phyloP scores from a whole-genome alignment of 53 echinoderm and acorn worm genomes.

The Henricia sp. region DNA sequence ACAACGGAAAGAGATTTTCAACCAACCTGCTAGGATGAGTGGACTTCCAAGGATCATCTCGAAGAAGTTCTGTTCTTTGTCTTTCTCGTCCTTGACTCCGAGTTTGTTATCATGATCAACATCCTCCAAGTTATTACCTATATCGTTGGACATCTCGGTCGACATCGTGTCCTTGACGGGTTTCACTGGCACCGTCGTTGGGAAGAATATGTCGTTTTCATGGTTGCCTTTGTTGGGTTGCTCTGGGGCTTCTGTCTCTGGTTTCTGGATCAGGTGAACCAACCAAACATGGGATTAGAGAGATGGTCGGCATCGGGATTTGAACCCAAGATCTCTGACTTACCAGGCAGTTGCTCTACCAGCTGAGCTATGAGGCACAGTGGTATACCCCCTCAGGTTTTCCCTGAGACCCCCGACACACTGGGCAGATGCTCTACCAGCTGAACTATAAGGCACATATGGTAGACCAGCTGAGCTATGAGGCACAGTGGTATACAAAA shows the following conservation, averaged over 20 bases:
- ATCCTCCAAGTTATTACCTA: neutral
- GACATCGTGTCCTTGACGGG: neutral
- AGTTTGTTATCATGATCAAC: slow-evolving; percentile 11
- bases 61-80: slow-evolving; percentile 61
- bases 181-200: slow-evolving; percentile 13
- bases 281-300: too few relatives aligned
- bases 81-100: slow-evolving; percentile 44
- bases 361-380: too few relatives aligned
- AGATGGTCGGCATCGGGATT: too few relatives aligned
- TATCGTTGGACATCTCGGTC: slow-evolving; percentile 28
- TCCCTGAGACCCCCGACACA: too few relatives aligned
- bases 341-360: too few relatives aligned
- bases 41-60: slow-evolving; percentile 74
- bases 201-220: slow-evolving; percentile 50
- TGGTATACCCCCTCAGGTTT: too few relatives aligned
- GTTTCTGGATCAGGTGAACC: neutral
- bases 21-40: slow-evolving; percentile 79
- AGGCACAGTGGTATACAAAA: too few relatives aligned
- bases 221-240: slow-evolving; percentile 23
- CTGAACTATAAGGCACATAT: neutral
- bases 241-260: neutral
- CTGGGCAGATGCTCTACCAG: too few relatives aligned
- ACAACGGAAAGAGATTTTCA: neutral
- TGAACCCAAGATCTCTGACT: too few relatives aligned
- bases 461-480: neutral